Base-by-base conservation (phyloP, 1,140 invertebrate genomes). In the Drosophila arizonae region DNA sequence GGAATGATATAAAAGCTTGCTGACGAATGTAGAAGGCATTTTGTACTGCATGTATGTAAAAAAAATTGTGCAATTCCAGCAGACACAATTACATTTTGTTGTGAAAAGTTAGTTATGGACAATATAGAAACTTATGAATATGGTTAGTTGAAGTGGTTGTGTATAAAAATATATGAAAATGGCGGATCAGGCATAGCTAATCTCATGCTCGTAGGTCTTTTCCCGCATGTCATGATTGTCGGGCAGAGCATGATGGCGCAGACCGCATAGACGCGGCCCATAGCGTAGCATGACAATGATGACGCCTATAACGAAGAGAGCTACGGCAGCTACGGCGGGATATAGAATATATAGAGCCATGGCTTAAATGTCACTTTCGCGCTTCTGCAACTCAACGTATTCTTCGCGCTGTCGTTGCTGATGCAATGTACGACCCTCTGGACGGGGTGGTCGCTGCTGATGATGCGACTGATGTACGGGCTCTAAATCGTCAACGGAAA, bases 361-460 rank as follows among this genome's bases (percentile, higher is more conserved):
- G 33, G 68, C 90, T 86, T 94, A 97, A 69, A 97, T 96, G 78
- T 96, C 96, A 92, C 96, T 96, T 90, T 97, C 96, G 66, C 95
- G 93, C 90, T 96, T 96, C 63, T 96, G 95, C 69, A 96, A 90
- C 90, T 96, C 96, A 46, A 96, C 93, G 88, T 95, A 96, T 81
- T 96, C 94, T 66, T 94, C 93, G 90, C 90, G 85, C 55, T 91
- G 79, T 10, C 79, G 79, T 13, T 92, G 80, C 33, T 91, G 90
- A 33, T 91, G 90, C 48, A 91, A 48, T 52, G 82, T 85, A 48
- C 90, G 88, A 21, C 90, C 90, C 41, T 91, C 84, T 17, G 90
- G 90, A 17, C 90, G 81, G 63, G 62, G 89, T 71, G 69, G 80
- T 43, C 56, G 90, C 66, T 84, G 91, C 66, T 85, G 91, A 79